A percentile compares a stretch with the other conserved stretches of the same genome.
These are phyloP conservation scores for Agriotes lineatus DNA, from an alignment of 2,888 invertebrate genomes.

Conservation along the genomic window DNA sequence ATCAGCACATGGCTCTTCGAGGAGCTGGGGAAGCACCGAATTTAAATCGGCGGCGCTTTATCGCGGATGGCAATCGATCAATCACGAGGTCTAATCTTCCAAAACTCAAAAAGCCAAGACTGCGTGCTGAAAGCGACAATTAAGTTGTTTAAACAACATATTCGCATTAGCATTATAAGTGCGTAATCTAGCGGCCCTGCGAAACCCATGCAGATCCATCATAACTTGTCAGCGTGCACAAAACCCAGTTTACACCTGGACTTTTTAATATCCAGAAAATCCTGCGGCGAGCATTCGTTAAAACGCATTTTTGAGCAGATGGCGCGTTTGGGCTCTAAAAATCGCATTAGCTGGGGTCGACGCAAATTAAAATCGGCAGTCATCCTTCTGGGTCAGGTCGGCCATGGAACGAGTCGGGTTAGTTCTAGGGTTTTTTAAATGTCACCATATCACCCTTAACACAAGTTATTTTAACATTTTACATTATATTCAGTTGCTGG, in stretches of 20 bases:
- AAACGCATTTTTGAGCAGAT: constrained; percentile 60
- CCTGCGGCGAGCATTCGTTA: constrained; percentile 59
- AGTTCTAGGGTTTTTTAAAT: too few relatives aligned
- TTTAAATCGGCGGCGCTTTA: constrained; percentile 14
- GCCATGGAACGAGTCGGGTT: too few relatives aligned
- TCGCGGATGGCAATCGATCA: constrained; percentile 28
- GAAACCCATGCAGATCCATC: constrained; percentile 59
- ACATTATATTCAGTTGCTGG: too few relatives aligned
- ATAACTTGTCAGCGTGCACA: constrained; percentile 60
- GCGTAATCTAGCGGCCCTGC: constrained; percentile 52
- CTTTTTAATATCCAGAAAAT: constrained; percentile 57
- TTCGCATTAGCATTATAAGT: constrained; percentile 62
- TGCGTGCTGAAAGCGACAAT: constrained; percentile 59
- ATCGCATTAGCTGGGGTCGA: constrained; percentile 35
- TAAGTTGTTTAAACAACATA: constrained; percentile 65
- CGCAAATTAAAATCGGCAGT: constrained; percentile 31
- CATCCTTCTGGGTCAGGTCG: not conserved
- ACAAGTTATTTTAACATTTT: too few relatives aligned
- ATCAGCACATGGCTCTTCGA: constrained; percentile 37
- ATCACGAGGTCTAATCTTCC: constrained; percentile 15
- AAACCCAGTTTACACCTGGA: constrained; percentile 57
- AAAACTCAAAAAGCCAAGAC: constrained; percentile 17
- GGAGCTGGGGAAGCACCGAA: too few relatives aligned
- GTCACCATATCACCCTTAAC: too few relatives aligned
- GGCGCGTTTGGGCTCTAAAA: constrained; percentile 54